phyloP scores from a whole-genome alignment of 2,888 invertebrate species.

The Heliconius erato region DNA sequence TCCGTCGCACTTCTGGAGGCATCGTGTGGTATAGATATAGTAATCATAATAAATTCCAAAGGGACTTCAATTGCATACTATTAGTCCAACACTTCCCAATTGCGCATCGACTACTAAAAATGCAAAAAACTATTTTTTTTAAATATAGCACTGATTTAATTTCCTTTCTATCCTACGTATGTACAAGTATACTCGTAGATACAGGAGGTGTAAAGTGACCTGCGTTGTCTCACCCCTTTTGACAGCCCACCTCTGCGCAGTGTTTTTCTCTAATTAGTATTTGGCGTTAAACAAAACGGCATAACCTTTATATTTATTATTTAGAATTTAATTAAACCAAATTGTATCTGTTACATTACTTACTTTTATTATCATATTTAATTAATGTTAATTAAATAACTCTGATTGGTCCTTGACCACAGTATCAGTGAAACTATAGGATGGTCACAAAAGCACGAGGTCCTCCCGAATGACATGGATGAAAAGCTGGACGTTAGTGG shows the following conservation, averaged over 20 bases:
- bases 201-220: slow-evolving; percentile 65
- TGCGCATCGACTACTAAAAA: neutral
- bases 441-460: too few species aligned
- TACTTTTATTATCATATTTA: neutral
- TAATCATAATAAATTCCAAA: too few species aligned
- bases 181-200: slow-evolving; percentile 49
- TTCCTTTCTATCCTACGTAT: slow-evolving; percentile 20
- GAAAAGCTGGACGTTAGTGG: too few species aligned
- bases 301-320: slow-evolving; percentile 54
- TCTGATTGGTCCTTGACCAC: too few species aligned
- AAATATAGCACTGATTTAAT: neutral
- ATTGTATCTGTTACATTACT: neutral
- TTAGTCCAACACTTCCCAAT: neutral
- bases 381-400: too few species aligned
- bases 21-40: too few species aligned
- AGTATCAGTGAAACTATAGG: too few species aligned
- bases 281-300: slow-evolving; percentile 50
- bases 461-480: too few species aligned
- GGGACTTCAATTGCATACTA: too few species aligned
- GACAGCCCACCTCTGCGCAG: slow-evolving; percentile 72
- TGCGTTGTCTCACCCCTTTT: slow-evolving; percentile 77
- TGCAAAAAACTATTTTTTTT: neutral
- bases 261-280: slow-evolving; percentile 76
- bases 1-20: too few species aligned
- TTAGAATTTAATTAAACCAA: neutral